Evolutionary conservation across 2,113 vertebrate genomes (phyloP), one percentile per base, ranked within the genome.

Genomic region (Corapipo altera): DNA sequence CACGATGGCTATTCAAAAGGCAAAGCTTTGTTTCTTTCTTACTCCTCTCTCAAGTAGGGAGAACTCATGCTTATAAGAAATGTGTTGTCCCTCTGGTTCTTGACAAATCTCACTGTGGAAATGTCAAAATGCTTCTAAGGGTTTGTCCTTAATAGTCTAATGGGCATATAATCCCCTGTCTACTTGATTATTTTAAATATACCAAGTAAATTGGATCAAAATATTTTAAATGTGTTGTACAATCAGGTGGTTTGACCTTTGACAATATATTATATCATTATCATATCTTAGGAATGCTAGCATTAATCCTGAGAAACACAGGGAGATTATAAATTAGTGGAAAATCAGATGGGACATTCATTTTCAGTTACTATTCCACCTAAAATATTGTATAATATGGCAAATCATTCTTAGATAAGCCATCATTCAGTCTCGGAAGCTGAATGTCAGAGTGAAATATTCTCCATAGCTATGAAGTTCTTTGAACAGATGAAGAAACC

Each of bases 1-100:
- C 20, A 11, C 0, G 0, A 20, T 10, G 21, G 52, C 21, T 66
- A 28, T 52, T n/a, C 33, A 54, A 61, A 59, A 43, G 39, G 23
- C 17, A 61, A 48, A 67, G 41, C 28, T 61, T 59, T 49, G 6
- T 59, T 57, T 77, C 16, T 67, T 77, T 79, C 44, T 59, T 27
- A 30, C 43, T 57, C 27, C 9, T 77, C 21, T 41, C n/a, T 33
- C 24, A 80, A 48, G 44, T 11, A 4, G 20, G 24, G 28, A 7
- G 12, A 33, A 12, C 30, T 12, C 52, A 11, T 54, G 27, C 30
- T 49, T 55, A 54, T 32, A 69, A 33, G 41, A 26, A 37, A 21
- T 1, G 1, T 6, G 17, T 33, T 54, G 32, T 37, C 71, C 30
- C 48, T 7, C 12, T 20, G 15, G 28, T 33, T 72, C 51, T 33